Evolutionary conservation across 2,888 invertebrate genomes (phyloP).

Genomic region (Troides helena): DNA sequence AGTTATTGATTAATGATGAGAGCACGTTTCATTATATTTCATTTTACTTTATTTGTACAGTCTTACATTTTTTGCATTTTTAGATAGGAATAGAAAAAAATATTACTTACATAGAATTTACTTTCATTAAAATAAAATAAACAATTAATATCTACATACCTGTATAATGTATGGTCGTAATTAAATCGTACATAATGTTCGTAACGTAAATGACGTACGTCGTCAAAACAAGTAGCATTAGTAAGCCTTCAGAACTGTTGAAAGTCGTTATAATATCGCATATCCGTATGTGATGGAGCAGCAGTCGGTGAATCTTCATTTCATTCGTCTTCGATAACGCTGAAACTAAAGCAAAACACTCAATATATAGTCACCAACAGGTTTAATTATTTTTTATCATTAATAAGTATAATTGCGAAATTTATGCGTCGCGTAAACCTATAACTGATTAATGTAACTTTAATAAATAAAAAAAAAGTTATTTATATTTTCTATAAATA

Average conservation of each 20-base stretch:
- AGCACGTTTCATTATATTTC: too few species aligned
- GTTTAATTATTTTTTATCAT: too few species aligned
- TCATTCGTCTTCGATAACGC: not conserved
- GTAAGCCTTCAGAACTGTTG: slow-evolving; percentile 1
- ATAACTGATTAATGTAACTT: too few species aligned
- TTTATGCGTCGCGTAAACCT: too few species aligned
- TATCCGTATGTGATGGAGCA: not conserved
- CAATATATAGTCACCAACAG: too few species aligned
- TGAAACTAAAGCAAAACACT: not conserved
- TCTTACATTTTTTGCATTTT: too few species aligned
- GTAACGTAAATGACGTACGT: not conserved
- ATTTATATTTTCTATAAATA: too few species aligned
- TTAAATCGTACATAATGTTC: not conserved
- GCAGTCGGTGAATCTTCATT: not conserved
- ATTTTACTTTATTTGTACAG: too few species aligned
- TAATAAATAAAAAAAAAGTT: too few species aligned
- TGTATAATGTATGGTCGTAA: not conserved
- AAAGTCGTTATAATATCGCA: not conserved
- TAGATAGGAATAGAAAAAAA: too few species aligned
- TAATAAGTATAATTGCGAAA: too few species aligned
- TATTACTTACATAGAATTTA: not conserved
- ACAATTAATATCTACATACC: not conserved
- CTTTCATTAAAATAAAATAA: not conserved
- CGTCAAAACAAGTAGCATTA: not conserved
- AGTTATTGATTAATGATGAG: too few species aligned